phyloP scores from a whole-genome alignment of 2,888 invertebrate species.

The Tuberolachnus salignus region DNA sequence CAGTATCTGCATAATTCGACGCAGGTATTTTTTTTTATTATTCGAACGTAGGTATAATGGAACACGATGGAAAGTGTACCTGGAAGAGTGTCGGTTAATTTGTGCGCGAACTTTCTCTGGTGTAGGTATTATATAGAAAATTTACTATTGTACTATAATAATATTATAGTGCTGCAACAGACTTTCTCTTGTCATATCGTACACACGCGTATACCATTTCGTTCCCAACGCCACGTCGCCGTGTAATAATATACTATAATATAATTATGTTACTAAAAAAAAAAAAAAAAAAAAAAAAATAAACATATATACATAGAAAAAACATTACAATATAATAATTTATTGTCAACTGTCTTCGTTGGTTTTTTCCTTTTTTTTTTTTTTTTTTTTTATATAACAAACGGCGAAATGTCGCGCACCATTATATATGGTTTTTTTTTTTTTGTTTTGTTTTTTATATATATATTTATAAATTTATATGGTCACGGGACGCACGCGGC shows the following conservation, averaged over 20 bases:
- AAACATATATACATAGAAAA: background rate
- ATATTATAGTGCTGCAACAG: background rate
- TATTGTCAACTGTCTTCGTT: too few species aligned
- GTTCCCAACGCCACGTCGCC: background rate
- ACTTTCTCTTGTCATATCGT: conserved; percentile 38
- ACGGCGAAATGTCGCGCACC: too few species aligned
- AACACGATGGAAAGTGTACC: conserved; percentile 31
- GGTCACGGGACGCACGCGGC: background rate
- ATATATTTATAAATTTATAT: too few species aligned
- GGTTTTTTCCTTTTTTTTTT: too few species aligned
- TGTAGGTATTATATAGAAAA: background rate
- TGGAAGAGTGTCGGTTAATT: conserved; percentile 30
- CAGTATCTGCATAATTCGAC: too few species aligned
- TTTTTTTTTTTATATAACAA: too few species aligned
- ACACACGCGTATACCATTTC: background rate
- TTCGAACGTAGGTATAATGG: background rate
- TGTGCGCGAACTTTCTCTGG: conserved; percentile 39
- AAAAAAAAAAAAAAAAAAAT: too few species aligned
- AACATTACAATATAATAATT: background rate
- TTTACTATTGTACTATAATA: conserved; percentile 26
- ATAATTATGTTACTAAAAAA: background rate
- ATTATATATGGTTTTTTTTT: too few species aligned
- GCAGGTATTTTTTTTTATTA: too few species aligned
- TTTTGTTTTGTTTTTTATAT: too few species aligned
- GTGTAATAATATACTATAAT: background rate